These are phyloP conservation scores for Ammodytes dubius DNA, from an alignment of 2,113 vertebrate species.

Conservation along the genomic window DNA sequence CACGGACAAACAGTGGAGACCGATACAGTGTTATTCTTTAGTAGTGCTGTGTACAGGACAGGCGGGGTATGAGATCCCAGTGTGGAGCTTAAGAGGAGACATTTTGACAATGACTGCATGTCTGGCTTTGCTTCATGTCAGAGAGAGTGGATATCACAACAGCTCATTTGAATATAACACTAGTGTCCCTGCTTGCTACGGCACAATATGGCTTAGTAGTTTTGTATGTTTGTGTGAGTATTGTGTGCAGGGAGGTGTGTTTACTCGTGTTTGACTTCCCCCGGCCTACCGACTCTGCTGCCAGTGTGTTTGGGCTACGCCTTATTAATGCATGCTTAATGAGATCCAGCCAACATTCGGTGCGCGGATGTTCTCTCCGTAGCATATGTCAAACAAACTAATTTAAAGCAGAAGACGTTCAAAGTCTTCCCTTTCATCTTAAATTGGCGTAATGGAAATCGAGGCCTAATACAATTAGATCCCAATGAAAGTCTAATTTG, in stretches of 20 bases:
- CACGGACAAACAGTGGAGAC: conserved; percentile 46
- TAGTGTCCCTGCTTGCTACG: background rate
- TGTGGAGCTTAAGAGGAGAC: conserved; percentile 33
- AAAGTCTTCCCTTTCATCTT: conserved; percentile 57
- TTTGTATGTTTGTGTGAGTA: background rate
- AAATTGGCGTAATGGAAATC: conserved; percentile 62
- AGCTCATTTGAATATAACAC: background rate
- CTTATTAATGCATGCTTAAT: conserved; percentile 61
- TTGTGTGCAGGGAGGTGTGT: conserved; percentile 43
- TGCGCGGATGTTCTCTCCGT: conserved; percentile 33
- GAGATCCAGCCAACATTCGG: conserved; percentile 54
- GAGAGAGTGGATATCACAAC: conserved; percentile 50
- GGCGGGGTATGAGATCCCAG: conserved; percentile 28
- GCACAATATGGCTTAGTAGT: background rate
- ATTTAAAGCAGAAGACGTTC: conserved; percentile 58
- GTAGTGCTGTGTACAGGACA: conserved; percentile 45
- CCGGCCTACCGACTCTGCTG: conserved; percentile 28
- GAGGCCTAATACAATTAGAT: conserved; percentile 50
- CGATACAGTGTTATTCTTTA: conserved; percentile 49
- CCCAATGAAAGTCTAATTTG: conserved; percentile 65
- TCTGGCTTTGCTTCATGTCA: conserved; percentile 41
- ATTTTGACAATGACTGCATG: conserved; percentile 6
- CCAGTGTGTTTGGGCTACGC: conserved; percentile 54
- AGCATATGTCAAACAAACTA: conserved; percentile 66
- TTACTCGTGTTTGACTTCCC: conserved; percentile 50